Base-by-base conservation (phyloP, 2,888 invertebrate species). In the Calameuta pallipes region DNA sequence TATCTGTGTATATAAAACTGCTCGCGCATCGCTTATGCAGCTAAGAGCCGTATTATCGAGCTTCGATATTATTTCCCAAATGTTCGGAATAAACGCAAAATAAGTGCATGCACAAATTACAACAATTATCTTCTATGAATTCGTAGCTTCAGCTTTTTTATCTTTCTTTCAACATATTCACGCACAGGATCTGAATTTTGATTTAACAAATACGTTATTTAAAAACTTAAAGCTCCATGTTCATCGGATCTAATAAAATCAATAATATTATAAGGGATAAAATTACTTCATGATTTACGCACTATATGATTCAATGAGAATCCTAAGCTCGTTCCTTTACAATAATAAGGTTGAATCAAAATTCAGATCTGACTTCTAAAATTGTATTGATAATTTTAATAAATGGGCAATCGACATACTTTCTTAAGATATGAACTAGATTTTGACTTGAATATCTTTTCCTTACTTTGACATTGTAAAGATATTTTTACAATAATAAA, bases 311-410 rank as follows among this genome's bases (percentile, higher is more conserved):
- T 78, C 75, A 73, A 69, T 75, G 75, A 69, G 75, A 74, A 69
- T 78, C 78, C 74, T 75, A 78, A 80, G 78, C 79, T 69, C 69
- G 75, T 78, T 78, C 69, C 73, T 75, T 80, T 71, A 75, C 75
- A 76, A 76, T 73, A 23, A 23, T 9, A 56, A 56, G 23, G 2
- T 23, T 23, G 23, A 15, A 56, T 56, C 56, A 23, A 23, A 56
- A 56, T 56, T 56, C 56, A 56, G 56, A 56, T 56, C 31, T 12
- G 71, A 33, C 31, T 71, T 71, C 9, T 56, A 71, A 31, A 71
- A 71, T 71, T 71, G 31, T 30, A 71, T 71, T 34, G 33, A 34
- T 31, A 34, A 33, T 71, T 71, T 31, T 33, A 71, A 34, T 12
- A 71, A 71, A 71, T 34, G 71, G 33, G 12, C 33, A 71, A 31